Evolutionary conservation across 2,113 vertebrate genomes (phyloP), one percentile per base, ranked within the genome.

Genomic region (Osmerus eperlanus): DNA sequence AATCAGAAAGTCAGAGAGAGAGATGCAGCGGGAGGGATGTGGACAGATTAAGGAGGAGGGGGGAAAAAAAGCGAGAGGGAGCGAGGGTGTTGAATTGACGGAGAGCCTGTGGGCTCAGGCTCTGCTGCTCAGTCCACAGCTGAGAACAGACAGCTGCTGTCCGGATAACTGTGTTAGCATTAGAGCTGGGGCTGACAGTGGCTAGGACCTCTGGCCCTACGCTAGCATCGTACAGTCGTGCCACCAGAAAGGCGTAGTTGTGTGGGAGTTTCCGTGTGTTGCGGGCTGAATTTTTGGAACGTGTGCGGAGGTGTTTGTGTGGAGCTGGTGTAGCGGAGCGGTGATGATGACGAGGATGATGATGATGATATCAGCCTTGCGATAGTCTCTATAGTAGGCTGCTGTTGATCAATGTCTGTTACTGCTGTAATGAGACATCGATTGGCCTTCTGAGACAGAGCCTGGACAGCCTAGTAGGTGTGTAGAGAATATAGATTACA

Each of bases 381-480:
- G 41, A 47, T 47, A 47, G 7, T 47, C 41, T 47, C 41, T 47
- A 12, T 9, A 47, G 41, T 47, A 9, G 41, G 41, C 41, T 47
- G 41, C 41, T 47, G 85, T 83, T 76, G 80, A 88, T 88, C 84
- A 84, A 84, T 89, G 82, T 76, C 77, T 81, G 83, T 84, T 88
- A 81, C 84, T 80, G 67, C 79, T 71, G 74, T 89, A 87, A 89
- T 88, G 86, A 85, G 75, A 78, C 83, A 87, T 89, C 81, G 86
- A 89, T 88, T 81, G 81, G 80, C 85, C 85, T 78, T 83, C 74
- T 67, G 79, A 82, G 75, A 81, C 74, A 74, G 58, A 61, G 67
- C 62, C 58, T 25, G 23, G 60, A 47, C 41, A 47, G 1, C 41
- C 41, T 47, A 11, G 41, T 47, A 7, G 41, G 41, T 47, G 41